Evolutionary conservation across 2,888 invertebrate species (phyloP), one percentile per base, ranked within the genome.

Genomic region (Micoletzkya japonica): DNA sequence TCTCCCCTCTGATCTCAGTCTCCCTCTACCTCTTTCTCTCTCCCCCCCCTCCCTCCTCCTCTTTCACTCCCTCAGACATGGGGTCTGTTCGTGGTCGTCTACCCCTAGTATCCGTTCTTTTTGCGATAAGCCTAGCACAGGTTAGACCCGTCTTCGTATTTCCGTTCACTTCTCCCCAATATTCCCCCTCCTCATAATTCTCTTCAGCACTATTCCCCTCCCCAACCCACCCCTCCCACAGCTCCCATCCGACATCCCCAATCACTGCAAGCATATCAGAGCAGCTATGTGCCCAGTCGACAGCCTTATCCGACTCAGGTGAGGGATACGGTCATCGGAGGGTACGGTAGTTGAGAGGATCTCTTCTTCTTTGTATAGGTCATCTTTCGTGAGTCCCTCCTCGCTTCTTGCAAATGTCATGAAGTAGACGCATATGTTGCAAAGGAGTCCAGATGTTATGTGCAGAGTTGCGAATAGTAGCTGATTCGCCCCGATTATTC

Each of bases 31-130:
- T 39, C 44, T 50, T 17, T 37, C 64, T 50, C 36, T 32, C 28
- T 57, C 37, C 10, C 36, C 59, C 50, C 71, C 39, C 67, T 54
- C 54, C 52, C 54, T 17, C 37, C 32, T 57, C 54, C 39, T 30
- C 44, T 28, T 36, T 32, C 20, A 50, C 39, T 20, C 1, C 54
- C 28, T 56, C 52, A 50, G 70, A 70, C 61, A 66, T 17, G 63
- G 68, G 66, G 64, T 69, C 63, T 73, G 61, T 71, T 71, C 69
- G 63, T 60, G 7, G 26, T 56, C 56, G n/a, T 17, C 26, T 24
- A 24, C 24, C 10, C 24, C 26, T 26, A 17, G 10, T 56, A 10
- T 56, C 24, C 26, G 14, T 56, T 56, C n/a, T 56, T 24, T 56
- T 44, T 44, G 44, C 56, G 10, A 20, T 56, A 10, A 14, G 7